Percentiles rank a stretch among this genome's conserved stretches.
Evolutionary conservation across 2,888 invertebrate genomes (phyloP).

Genomic region (Megamerina dolium): DNA sequence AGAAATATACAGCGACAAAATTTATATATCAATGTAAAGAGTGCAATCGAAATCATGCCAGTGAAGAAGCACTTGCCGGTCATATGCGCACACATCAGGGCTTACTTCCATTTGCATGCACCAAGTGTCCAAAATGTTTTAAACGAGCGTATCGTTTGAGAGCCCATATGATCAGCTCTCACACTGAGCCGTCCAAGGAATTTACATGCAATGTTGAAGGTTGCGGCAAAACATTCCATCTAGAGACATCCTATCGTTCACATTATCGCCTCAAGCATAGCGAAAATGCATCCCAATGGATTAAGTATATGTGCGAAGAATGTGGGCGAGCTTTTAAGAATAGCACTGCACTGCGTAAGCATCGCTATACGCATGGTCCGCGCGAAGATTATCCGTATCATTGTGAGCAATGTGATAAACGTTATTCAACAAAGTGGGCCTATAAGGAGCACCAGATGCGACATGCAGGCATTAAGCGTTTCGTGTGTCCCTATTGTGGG

Average conservation of each 20-base stretch:
- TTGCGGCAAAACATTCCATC: slow-evolving; percentile 24
- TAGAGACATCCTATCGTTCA: slow-evolving; percentile 18
- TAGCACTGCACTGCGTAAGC: slow-evolving; percentile 22
- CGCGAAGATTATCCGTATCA: slow-evolving; percentile 27
- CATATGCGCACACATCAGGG: slow-evolving; percentile 16
- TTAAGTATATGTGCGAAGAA: slow-evolving; percentile 25
- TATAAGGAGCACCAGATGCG: slow-evolving; percentile 29
- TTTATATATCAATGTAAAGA: no score
- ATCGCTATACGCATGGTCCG: slow-evolving; percentile 26
- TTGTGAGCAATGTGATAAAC: no score
- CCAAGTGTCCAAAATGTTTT: slow-evolving; percentile 20
- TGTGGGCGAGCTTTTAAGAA: slow-evolving; percentile 27
- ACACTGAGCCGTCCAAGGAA: slow-evolving; percentile 19
- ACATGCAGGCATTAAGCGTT: slow-evolving; percentile 24
- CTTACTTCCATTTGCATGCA: slow-evolving; percentile 23
- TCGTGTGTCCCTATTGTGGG: slow-evolving; percentile 31
- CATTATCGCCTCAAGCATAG: slow-evolving; percentile 24
- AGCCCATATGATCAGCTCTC: slow-evolving; percentile 23
- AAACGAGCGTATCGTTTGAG: slow-evolving; percentile 20
- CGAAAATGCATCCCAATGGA: slow-evolving; percentile 3
- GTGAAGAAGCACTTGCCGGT: slow-evolving; percentile 16
- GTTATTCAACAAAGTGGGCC: slow-evolving; percentile 22
- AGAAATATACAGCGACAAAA: no score
- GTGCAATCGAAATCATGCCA: slow-evolving; percentile 22
- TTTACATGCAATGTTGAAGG: slow-evolving; percentile 24